Percentiles rank a stretch among this genome's conserved stretches.
phyloP scores from a whole-genome alignment of 2,113 vertebrate species.

The Benitochromis conjunctus region DNA sequence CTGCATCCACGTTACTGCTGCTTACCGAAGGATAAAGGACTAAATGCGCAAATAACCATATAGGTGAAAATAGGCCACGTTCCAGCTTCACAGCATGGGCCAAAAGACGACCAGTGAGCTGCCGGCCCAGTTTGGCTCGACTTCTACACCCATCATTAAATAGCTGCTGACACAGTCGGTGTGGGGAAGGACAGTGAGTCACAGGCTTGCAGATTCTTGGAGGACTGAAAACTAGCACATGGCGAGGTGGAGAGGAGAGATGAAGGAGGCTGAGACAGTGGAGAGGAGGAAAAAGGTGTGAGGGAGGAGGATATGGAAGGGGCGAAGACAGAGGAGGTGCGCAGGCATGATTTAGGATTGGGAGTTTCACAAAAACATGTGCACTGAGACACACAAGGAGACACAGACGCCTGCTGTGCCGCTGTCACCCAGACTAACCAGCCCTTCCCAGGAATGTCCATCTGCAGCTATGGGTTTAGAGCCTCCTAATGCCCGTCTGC shows the following conservation, averaged over 20 bases:
- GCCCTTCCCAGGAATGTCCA: conserved; percentile 73
- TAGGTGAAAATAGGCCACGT: conserved; percentile 1
- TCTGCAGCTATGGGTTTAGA: conserved; percentile 43
- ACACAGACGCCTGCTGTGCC: neutral
- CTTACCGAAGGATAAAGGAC: neutral
- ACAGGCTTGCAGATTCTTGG: neutral
- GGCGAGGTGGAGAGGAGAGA: neutral
- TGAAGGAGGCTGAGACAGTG: neutral
- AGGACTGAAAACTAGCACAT: neutral
- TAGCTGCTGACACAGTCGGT: conserved; percentile 48
- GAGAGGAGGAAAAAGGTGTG: neutral
- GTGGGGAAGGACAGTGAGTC: conserved; percentile 43
- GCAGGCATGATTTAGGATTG: conserved; percentile 47
- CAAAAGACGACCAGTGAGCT: neutral
- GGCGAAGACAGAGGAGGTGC: conserved; percentile 44
- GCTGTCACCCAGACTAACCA: conserved; percentile 53
- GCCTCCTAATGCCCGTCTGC: neutral
- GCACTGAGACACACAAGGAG: neutral
- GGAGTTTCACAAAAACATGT: conserved; percentile 30
- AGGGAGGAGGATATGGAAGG: neutral
- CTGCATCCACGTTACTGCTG: neutral
- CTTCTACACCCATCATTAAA: conserved; percentile 22
- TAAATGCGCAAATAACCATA: neutral
- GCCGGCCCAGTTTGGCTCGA: conserved; percentile 19
- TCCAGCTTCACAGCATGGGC: neutral